Conservation (phyloP, 2,888 invertebrate genomes). For the Coecobrya sp. region DNA sequence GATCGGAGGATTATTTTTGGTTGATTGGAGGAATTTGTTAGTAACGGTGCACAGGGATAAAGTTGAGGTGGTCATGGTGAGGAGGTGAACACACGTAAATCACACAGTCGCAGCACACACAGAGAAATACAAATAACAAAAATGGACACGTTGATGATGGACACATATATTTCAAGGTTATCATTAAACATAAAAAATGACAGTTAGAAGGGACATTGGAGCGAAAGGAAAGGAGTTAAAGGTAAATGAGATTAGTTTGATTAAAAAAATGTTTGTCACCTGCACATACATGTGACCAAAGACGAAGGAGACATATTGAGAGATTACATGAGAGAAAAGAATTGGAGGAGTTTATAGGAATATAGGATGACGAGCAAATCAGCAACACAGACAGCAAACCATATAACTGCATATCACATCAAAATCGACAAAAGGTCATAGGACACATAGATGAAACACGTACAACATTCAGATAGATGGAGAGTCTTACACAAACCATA, state of each 20-base stretch:
- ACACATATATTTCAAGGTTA: background rate
- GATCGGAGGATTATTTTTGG: background rate
- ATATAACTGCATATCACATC: background rate
- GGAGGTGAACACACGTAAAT: conserved; percentile 21
- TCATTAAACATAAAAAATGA: background rate
- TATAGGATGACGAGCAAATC: background rate
- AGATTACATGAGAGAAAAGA: background rate
- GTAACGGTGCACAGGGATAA: background rate
- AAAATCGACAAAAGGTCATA: background rate
- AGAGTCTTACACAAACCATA: background rate
- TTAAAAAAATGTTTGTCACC: no score
- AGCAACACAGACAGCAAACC: conserved; percentile 41
- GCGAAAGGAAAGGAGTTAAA: background rate
- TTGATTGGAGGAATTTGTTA: background rate
- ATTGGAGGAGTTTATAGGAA: background rate
- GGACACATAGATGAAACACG: background rate
- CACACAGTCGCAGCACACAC: conserved; percentile 30
- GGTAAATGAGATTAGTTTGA: background rate
- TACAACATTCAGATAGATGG: conserved; percentile 13
- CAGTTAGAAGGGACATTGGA: background rate
- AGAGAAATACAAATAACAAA: conserved; percentile 36
- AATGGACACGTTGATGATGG: background rate
- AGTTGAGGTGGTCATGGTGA: background rate
- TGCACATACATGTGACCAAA: background rate
- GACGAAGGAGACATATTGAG: background rate